Base-by-base conservation (phyloP, 1,140 invertebrate species). In the Calliphora vicina region DNA sequence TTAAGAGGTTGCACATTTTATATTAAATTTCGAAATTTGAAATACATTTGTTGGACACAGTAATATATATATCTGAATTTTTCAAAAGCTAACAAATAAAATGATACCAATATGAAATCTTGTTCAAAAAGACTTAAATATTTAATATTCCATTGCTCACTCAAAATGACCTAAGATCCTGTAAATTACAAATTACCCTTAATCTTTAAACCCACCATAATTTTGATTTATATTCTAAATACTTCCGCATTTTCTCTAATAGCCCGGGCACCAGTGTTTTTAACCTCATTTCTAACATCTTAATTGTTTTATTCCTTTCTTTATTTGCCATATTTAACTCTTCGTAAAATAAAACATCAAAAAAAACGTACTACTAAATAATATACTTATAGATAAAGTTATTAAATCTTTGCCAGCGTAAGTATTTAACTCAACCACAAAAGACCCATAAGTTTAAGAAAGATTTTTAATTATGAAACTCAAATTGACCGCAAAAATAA, bases 391-490 rank as follows among this genome's bases (percentile, higher is more conserved):
- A 78, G 74, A 78, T 78, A 78, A 78, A 78, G 74, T 78, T 78
- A 78, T 78, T 78, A 43, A 78, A 78, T 78, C 74, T 78, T 43
- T 43, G 35, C 35, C 42, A 43, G 35, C 35, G 10, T 35, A n/a
- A 78, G 74, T 78, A 78, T 23, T 78, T 78, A 43, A 20, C 35
- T 78, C 35, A 43, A 78, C 74, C 74, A 45, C 74, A 78, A 78
- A 78, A 78, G 74, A 78, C n/a, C 42, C 74, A 78, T 78, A 78
- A 78, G 35, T 78, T 78, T 25, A 20, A 23, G 35, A 43, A 78
- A 78, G 74, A 78, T 78, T 78, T 78, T 78, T 78, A 78, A 78
- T 78, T 78, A 78, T 78, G 74, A 78, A 78, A 78, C 74, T 78
- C 74, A 78, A 78, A 78, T 78, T 78, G 74, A 78, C 74, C 74